phyloP scores from a whole-genome alignment of 2,113 vertebrate species.

The Pelecanoides urinatrix region DNA sequence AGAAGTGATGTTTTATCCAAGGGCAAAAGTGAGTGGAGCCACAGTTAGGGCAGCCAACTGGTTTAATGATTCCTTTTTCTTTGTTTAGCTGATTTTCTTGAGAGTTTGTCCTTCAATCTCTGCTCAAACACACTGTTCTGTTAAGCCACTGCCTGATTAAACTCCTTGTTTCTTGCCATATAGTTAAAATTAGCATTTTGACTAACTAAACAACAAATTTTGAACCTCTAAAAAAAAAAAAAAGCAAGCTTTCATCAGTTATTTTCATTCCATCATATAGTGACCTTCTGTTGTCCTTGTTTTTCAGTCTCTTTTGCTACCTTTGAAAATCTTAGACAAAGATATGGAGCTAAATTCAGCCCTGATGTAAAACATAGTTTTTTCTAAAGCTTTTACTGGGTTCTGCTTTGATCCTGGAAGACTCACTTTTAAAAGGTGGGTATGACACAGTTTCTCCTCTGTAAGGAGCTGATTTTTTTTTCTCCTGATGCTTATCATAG shows the following conservation, averaged over 20 bases:
- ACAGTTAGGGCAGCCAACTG: background rate
- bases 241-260: background rate
- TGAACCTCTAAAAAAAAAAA: background rate
- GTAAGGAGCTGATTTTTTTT: constrained; percentile 1
- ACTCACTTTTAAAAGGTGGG: constrained; percentile 45
- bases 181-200: background rate
- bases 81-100: background rate
- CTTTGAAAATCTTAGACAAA: constrained; percentile 40
- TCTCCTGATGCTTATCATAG: constrained; percentile 30
- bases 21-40: background rate
- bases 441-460: constrained; percentile 52
- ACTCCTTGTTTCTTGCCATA: background rate
- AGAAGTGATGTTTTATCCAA: background rate
- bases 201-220: background rate
- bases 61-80: background rate
- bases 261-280: background rate
- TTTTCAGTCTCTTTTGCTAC: constrained; percentile 13
- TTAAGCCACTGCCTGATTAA: background rate
- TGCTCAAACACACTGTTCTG: background rate
- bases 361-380: constrained; percentile 55
- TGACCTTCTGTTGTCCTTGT: constrained; percentile 62
- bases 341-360: constrained; percentile 54
- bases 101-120: background rate
- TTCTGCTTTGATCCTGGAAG: constrained; percentile 46
- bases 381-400: constrained; percentile 40